A percentile compares a stretch with the other conserved stretches of the same genome.
Conservation (phyloP, 2,797 vertebrate species). For the Amblyraja radiata region DNA sequence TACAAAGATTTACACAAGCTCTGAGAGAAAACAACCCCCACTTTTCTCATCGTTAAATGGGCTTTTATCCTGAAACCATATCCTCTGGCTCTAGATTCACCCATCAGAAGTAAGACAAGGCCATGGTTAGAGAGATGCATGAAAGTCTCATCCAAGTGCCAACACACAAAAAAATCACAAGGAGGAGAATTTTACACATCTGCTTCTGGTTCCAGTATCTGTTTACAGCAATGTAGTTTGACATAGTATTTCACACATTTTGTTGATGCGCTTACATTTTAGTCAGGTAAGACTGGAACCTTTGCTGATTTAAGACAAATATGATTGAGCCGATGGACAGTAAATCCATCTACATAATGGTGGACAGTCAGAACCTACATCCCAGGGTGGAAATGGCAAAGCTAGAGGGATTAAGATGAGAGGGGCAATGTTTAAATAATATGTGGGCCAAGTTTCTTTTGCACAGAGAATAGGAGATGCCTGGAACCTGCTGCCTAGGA, state of each 20-base stretch:
- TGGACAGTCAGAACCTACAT: too few species aligned
- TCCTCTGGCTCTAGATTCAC: too few species aligned
- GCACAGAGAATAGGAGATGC: too few species aligned
- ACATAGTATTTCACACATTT: background rate
- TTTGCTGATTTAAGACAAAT: background rate
- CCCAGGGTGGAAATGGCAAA: too few species aligned
- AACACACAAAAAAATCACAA: background rate
- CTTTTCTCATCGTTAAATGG: too few species aligned
- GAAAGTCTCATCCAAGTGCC: background rate
- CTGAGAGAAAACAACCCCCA: too few species aligned
- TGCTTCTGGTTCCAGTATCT: background rate
- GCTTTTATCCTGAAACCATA: too few species aligned
- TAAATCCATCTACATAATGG: background rate
- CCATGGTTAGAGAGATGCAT: background rate
- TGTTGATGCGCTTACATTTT: background rate
- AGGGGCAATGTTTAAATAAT: too few species aligned
- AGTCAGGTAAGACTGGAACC: background rate
- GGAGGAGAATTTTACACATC: background rate
- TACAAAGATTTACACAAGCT: too few species aligned
- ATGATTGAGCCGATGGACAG: background rate
- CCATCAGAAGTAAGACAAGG: background rate
- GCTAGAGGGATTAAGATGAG: too few species aligned
- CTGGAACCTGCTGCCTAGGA: too few species aligned
- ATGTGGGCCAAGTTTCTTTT: too few species aligned
- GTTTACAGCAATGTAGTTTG: background rate